Conservation (phyloP, 2,888 invertebrate species). For the Tetanocera ferruginea region DNA sequence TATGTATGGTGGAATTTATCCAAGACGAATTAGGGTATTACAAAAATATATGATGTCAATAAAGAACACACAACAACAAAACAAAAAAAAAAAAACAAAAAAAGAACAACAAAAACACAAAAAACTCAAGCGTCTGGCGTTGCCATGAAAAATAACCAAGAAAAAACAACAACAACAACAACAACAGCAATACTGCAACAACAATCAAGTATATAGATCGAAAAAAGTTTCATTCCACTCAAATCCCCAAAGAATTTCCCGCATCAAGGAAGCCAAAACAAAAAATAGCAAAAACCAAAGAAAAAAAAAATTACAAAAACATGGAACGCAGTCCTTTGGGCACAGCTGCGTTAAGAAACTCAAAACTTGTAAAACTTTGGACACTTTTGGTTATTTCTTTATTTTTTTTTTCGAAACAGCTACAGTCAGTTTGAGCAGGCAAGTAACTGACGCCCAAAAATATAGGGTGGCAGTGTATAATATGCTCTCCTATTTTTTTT, state of each 20-base stretch:
- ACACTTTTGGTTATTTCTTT: not conserved
- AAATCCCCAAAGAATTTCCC: constrained; percentile 65
- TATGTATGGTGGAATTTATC: constrained; percentile 36
- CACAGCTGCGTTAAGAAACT: constrained; percentile 32
- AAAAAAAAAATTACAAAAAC: not conserved
- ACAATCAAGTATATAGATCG: not conserved
- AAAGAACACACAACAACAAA: not conserved
- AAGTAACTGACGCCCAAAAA: no score
- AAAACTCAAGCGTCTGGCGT: constrained; percentile 34
- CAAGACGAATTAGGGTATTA: constrained; percentile 46
- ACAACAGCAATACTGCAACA: not conserved
- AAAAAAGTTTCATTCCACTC: constrained; percentile 41
- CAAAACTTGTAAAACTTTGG: constrained; percentile 30
- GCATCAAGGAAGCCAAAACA: not conserved
- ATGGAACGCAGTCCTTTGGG: constrained; percentile 11
- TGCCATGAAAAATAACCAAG: constrained; percentile 58
- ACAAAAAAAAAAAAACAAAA: not conserved
- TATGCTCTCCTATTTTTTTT: no score
- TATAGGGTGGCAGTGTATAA: not conserved
- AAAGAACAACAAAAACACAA: not conserved
- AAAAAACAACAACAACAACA: constrained; percentile 42
- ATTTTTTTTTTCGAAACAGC: constrained; percentile 39
- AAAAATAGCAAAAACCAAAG: not conserved
- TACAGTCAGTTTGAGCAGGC: no score
- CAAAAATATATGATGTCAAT: constrained; percentile 36